Percentiles rank a stretch among this genome's conserved stretches.
Evolutionary conservation across 2,113 vertebrate genomes (phyloP).

Genomic region (Eurypyga helias): DNA sequence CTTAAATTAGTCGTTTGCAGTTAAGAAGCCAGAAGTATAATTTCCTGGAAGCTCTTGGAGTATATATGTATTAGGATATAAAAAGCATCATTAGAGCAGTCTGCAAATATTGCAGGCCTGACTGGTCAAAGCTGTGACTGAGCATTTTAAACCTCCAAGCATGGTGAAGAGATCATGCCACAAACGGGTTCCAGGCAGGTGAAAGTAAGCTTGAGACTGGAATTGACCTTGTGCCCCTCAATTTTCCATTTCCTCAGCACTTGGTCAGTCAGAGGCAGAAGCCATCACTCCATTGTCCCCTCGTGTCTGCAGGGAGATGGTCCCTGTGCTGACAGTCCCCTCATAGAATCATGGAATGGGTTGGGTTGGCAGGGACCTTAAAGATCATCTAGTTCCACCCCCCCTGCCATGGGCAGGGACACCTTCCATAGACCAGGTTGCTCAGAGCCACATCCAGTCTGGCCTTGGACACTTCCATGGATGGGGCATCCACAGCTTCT

Average conservation of each 20-base stretch:
- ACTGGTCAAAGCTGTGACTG: neutral
- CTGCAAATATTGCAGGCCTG: neutral
- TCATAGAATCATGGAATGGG: no score
- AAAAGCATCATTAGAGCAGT: neutral
- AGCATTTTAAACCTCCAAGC: neutral
- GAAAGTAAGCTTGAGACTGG: neutral
- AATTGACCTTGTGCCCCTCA: neutral
- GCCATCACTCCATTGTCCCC: neutral
- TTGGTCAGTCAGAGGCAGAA: neutral
- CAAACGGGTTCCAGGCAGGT: neutral
- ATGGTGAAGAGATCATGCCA: neutral
- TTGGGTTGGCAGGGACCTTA: no score
- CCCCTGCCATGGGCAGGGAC: no score
- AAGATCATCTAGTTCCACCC: no score
- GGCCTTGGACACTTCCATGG: no score
- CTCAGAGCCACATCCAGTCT: no score
- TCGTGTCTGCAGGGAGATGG: fast-evolving
- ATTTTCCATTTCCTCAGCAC: fast-evolving
- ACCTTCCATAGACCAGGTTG: no score
- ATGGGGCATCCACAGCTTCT: no score
- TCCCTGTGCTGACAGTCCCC: neutral
- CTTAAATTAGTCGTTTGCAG: neutral
- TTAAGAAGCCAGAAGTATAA: neutral
- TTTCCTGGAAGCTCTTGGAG: neutral
- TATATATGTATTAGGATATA: neutral